Percentiles rank a stretch among this genome's conserved stretches.
Evolutionary conservation across 1,140 invertebrate genomes (phyloP).

Genomic region (Papilio polyxenes): DNA sequence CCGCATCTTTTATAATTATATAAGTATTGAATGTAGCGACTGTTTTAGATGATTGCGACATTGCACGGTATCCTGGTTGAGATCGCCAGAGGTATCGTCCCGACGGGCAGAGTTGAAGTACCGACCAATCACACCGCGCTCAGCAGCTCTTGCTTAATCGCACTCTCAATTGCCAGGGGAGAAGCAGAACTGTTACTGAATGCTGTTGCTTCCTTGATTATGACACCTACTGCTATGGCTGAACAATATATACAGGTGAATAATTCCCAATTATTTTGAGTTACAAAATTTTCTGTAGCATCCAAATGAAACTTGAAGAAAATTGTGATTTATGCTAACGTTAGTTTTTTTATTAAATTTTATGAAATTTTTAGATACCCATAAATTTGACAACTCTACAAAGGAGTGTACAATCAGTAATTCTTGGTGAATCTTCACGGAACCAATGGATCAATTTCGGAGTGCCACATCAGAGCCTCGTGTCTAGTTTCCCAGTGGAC

Average conservation of each 20-base stretch:
- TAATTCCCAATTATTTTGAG: conserved; percentile 21
- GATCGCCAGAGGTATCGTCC: conserved; percentile 75
- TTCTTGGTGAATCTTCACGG: conserved; percentile 90
- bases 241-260: conserved; percentile 89
- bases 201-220: conserved; percentile 92
- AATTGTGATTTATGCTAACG: no score
- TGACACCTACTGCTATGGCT: conserved; percentile 89
- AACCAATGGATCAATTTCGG: conserved; percentile 95
- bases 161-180: conserved; percentile 94
- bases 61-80: conserved; percentile 70
- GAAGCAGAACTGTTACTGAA: conserved; percentile 95
- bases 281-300: conserved; percentile 32
- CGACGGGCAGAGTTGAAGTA: conserved; percentile 85
- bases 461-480: conserved; percentile 88
- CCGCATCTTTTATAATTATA: neutral
- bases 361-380: conserved; percentile 85
- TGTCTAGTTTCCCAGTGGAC: conserved; percentile 85
- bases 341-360: conserved; percentile 23
- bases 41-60: conserved; percentile 66
- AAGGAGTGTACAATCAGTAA: conserved; percentile 92
- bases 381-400: conserved; percentile 92
- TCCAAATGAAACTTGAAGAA: no score
- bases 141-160: conserved; percentile 94
- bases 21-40: conserved; percentile 5
- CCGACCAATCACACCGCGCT: conserved; percentile 89